phyloP scores from a whole-genome alignment of 2,797 vertebrate genomes.

The Syngnathus acus region DNA sequence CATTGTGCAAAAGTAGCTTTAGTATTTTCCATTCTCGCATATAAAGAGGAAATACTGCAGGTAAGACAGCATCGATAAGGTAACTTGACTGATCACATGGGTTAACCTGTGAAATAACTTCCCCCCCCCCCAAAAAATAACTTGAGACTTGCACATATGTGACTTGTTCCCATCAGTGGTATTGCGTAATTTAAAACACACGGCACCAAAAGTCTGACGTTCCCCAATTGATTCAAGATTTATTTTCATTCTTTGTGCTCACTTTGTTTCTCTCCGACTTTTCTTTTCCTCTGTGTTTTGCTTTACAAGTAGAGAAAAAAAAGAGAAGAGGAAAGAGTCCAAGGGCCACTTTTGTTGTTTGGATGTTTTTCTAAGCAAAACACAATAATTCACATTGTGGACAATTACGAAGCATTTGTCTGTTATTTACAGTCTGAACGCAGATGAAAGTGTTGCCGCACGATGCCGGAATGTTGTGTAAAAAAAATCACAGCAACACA shows the following conservation, averaged over 20 bases:
- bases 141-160: neutral
- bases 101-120: neutral
- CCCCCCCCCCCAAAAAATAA: neutral
- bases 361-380: conserved; percentile 45
- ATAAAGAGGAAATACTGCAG: neutral
- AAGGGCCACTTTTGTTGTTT: conserved; percentile 18
- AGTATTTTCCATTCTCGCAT: neutral
- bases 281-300: neutral
- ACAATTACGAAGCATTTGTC: conserved; percentile 31
- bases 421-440: conserved; percentile 36
- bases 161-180: neutral
- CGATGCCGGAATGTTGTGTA: conserved; percentile 1
- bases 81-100: neutral
- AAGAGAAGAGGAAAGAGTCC: conserved; percentile 12
- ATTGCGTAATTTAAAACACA: neutral
- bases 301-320: neutral
- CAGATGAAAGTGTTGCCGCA: neutral
- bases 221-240: neutral
- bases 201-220: neutral
- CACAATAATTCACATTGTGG: conserved; percentile 38
- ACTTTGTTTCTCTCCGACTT: neutral
- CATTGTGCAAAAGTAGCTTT: no score
- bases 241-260: conserved; percentile 1
- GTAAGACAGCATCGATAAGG: neutral
- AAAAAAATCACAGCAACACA: neutral